Conservation (phyloP, 2,113 vertebrate species). For the Oncorhynchus keta region DNA sequence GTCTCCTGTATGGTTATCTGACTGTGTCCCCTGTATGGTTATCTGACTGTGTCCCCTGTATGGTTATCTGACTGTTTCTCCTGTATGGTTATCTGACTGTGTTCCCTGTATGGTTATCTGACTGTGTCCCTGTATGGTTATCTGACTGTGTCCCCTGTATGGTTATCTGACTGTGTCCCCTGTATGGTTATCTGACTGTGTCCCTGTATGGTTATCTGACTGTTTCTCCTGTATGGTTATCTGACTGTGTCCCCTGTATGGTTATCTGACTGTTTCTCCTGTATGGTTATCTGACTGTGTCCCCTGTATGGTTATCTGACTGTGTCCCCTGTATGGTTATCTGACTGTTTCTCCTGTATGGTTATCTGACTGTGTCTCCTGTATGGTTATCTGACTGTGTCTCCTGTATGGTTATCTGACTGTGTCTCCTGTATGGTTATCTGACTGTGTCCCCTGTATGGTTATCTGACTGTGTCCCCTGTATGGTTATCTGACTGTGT, state of each 20-base stretch:
- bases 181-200: conserved; percentile 3
- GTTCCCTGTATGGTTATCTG: background rate
- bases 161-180: background rate
- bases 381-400: background rate
- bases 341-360: background rate
- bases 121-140: background rate
- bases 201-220: background rate
- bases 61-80: background rate
- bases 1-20: background rate
- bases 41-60: background rate
- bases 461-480: too few relatives aligned
- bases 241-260: too few relatives aligned
- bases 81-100: conserved; percentile 6
- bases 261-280: too few relatives aligned
- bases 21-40: too few relatives aligned
- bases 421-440: background rate
- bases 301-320: too few relatives aligned
- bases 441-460: too few relatives aligned
- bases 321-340: too few relatives aligned
- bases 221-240: too few relatives aligned
- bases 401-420: background rate
- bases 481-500: too few relatives aligned
- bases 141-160: background rate
- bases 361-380: background rate
- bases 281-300: too few relatives aligned